phyloP scores from a whole-genome alignment of 2,888 invertebrate species.

The Melipona beecheii region DNA sequence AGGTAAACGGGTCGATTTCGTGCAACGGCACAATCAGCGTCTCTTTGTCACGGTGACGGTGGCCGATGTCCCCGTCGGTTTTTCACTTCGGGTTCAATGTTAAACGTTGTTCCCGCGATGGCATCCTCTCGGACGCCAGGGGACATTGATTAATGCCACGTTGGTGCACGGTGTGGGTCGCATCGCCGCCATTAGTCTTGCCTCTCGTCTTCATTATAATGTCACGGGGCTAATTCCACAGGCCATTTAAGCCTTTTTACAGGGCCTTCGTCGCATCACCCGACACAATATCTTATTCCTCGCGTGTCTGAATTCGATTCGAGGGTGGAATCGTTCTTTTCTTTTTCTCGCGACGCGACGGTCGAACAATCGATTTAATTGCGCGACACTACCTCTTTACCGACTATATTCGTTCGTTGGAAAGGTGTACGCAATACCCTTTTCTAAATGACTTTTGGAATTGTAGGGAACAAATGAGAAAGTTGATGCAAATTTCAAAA shows the following conservation, averaged over 20 bases:
- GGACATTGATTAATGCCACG: conserved; percentile 72
- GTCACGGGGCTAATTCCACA: conserved; percentile 68
- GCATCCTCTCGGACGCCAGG: conserved; percentile 46
- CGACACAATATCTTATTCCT: conserved; percentile 43
- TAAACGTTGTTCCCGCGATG: conserved; percentile 62
- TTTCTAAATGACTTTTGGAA: no score
- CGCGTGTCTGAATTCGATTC: background rate
- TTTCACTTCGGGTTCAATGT: conserved; percentile 59
- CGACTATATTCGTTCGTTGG: no score
- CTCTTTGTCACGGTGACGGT: conserved; percentile 58
- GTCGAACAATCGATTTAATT: conserved; percentile 36
- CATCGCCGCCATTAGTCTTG: conserved; percentile 74
- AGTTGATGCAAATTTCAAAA: no score
- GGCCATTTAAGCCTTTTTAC: conserved; percentile 62
- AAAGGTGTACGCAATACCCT: no score
- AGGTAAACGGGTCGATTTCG: conserved; percentile 6
- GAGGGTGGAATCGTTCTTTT: conserved; percentile 10
- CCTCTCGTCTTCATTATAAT: conserved; percentile 73
- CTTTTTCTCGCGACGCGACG: background rate
- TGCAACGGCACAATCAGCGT: conserved; percentile 43
- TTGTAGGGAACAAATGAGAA: no score
- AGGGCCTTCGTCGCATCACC: conserved; percentile 43
- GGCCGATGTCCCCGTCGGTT: conserved; percentile 54
- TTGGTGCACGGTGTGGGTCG: conserved; percentile 63
- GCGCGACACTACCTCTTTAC: background rate